A percentile compares a stretch with the other conserved stretches of the same genome.
These are phyloP conservation scores for Bombus vancouverensis DNA, from an alignment of 1,140 invertebrate genomes.

Conservation along the genomic window DNA sequence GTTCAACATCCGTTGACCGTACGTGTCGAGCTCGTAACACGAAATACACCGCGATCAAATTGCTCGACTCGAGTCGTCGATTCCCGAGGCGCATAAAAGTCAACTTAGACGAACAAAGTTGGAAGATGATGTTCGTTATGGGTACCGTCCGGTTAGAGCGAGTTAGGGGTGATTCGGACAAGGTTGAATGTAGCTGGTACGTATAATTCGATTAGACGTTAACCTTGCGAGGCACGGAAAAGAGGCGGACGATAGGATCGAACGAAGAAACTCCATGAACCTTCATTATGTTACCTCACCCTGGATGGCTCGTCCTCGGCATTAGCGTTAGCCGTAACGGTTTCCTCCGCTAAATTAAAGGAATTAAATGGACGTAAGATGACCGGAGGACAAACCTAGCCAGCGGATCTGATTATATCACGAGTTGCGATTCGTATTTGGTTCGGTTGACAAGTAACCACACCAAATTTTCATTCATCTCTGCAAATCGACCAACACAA, in stretches of 20 bases:
- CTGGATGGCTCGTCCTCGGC: slow-evolving; percentile 64
- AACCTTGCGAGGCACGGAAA: slow-evolving; percentile 71
- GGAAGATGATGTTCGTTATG: slow-evolving; percentile 72
- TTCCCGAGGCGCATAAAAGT: background rate
- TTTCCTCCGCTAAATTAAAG: slow-evolving; percentile 78
- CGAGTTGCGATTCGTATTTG: slow-evolving; percentile 60
- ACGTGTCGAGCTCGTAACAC: background rate
- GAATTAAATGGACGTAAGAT: slow-evolving; percentile 77
- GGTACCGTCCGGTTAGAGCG: slow-evolving; percentile 37
- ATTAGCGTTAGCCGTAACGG: slow-evolving; percentile 79
- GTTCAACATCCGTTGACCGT: background rate
- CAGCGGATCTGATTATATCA: slow-evolving; percentile 70
- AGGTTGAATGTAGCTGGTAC: slow-evolving; percentile 70
- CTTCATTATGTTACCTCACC: slow-evolving; percentile 80
- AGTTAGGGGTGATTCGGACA: slow-evolving; percentile 53
- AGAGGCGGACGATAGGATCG: slow-evolving; percentile 61
- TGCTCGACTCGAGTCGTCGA: background rate
- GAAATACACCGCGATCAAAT: background rate
- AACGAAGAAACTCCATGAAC: slow-evolving; percentile 78
- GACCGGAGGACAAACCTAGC: slow-evolving; percentile 68
- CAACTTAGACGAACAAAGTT: slow-evolving; percentile 47
- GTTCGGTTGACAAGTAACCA: slow-evolving; percentile 13
- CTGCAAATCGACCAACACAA: background rate
- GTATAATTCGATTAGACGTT: slow-evolving; percentile 81
- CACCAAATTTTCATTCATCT: background rate